Evolutionary conservation across 2,888 invertebrate genomes (phyloP), one percentile per base, ranked within the genome.

Genomic region (Trisateles emortualis): DNA sequence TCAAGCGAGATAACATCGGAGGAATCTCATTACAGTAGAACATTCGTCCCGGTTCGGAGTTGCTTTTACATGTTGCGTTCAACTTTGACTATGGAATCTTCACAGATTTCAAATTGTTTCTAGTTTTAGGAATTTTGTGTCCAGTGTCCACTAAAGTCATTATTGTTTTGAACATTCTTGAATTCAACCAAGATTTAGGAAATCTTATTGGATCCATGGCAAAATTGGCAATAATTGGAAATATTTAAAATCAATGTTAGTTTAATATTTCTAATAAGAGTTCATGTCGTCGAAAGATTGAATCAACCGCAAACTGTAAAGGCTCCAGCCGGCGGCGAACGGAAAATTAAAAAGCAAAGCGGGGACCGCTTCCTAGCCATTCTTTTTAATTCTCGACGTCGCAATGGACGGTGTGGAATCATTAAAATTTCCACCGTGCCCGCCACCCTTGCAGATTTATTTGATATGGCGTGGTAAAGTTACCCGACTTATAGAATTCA

Each of bases 331-430:
- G 76, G 69, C 78, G 84, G 87, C 82, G 80, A 83, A 83, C 89
- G 91, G 90, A 91, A 92, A 92, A 91, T 92, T 91, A 92, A 92
- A 92, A 87, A 88, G 86, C 84, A 84, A 84, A 87, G 79, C 82
- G 79, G 78, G 71, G 68, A 79, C 78, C 81, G 78, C 76, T 87
- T 86, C 83, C 87, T 80, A 64, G 79, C 84, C 79, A 87, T 90
- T 90, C 87, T 92, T 91, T 91, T 90, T 88, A 86, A 88, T 88
- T 87, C 84, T 81, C 81, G 76, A 75, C 79, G 69, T 76, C 68
- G 74, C 81, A 82, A 81, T 83, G 81, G 81, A 78, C 80, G 82
- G 77, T 58, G 59, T 54, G 76, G 81, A 84, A 84, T 87, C 89
- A 89, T 90, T 91, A 91, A 90, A 90, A 88, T 84, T 82, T 86